Conservation (phyloP, 2,797 vertebrate species). For the Ara ararauna region DNA sequence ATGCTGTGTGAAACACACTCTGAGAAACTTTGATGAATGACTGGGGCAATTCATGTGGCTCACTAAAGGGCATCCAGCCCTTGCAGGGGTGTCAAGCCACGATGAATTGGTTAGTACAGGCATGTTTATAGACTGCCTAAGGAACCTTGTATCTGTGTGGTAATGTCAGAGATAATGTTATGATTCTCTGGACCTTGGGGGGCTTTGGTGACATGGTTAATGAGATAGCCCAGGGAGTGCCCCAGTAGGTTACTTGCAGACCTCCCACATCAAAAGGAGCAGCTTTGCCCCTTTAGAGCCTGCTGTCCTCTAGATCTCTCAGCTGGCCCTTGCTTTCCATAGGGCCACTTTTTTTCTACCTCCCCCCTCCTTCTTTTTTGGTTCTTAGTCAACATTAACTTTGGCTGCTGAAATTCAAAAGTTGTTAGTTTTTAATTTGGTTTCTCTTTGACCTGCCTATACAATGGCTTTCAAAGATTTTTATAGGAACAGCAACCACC, state of each 20-base stretch:
- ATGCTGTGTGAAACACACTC: conserved; percentile 86
- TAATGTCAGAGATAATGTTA: conserved; percentile 96
- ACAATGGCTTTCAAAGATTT: conserved; percentile 68
- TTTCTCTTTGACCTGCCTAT: conserved; percentile 73
- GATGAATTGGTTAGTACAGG: conserved; percentile 88
- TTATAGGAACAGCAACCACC: conserved; percentile 5
- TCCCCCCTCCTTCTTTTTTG: conserved; percentile 2
- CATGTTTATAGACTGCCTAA: conserved; percentile 91
- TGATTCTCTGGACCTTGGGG: conserved; percentile 88
- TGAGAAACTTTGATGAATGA: conserved; percentile 87
- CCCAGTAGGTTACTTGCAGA: conserved; percentile 88
- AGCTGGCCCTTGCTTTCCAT: conserved; percentile 74
- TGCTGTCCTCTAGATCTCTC: conserved; percentile 70
- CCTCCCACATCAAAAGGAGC: conserved; percentile 98
- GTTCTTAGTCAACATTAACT: conserved; percentile 79
- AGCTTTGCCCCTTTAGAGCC: conserved; percentile 78
- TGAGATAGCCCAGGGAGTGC: conserved; percentile 90
- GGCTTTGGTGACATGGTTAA: conserved; percentile 97
- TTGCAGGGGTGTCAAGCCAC: conserved; percentile 84
- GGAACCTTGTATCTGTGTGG: conserved; percentile 91
- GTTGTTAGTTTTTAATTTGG: conserved; percentile 78
- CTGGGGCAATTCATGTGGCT: conserved; percentile 85
- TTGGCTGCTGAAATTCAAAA: conserved; percentile 77
- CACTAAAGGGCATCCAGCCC: conserved; percentile 85
- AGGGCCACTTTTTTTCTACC: conserved; percentile 20